Evolutionary conservation across 1,140 invertebrate species (phyloP), one percentile per base, ranked within the genome.

Genomic region (Drosophila serrata): DNA sequence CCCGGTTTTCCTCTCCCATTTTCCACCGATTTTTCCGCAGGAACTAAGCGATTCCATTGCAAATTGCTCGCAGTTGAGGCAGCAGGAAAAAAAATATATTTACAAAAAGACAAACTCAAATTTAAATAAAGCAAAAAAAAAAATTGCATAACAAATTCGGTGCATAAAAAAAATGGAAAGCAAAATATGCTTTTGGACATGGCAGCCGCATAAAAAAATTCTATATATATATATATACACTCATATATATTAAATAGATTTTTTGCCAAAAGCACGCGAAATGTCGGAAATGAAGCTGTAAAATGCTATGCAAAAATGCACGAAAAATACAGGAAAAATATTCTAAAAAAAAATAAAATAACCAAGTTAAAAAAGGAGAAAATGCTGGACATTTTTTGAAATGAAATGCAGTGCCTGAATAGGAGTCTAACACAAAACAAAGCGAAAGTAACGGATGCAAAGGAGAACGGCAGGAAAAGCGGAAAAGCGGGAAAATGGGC

Each of bases 261-360:
- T 78, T 82, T 67, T 75, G 63, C 43, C 57, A 53, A 78, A 79
- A 51, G 77, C 65, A 48, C 59, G 78, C 51, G 78, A 73, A 90
- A 75, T 72, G 65, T 58, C 59, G 81, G 81, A 81, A 88, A 88
- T 85, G 62, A 84, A 84, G 84, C 84, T 62, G 78, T 88, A 88
- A 88, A 88, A 88, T 57, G 56, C 57, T 64, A 79, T 75, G 75
- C 60, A 65, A 77, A 80, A 76, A 13, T 65, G 2, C 13, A 58
- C 42, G 19, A 53, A 53, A 51, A 53, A 55, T 37, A 15, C 6
- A 12, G 17, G 12, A 22, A 33, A 33, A 59, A 59, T 24, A 11
- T 31, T 12, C 8, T 48, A 48, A 63, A 53, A 58, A 62, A 75
- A 56, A 61, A n/a, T n/a, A 45, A 27, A 24, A 24, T 3, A 9